Conservation (phyloP, 2,797 vertebrate genomes). For the Onychomys leucogaster region DNA sequence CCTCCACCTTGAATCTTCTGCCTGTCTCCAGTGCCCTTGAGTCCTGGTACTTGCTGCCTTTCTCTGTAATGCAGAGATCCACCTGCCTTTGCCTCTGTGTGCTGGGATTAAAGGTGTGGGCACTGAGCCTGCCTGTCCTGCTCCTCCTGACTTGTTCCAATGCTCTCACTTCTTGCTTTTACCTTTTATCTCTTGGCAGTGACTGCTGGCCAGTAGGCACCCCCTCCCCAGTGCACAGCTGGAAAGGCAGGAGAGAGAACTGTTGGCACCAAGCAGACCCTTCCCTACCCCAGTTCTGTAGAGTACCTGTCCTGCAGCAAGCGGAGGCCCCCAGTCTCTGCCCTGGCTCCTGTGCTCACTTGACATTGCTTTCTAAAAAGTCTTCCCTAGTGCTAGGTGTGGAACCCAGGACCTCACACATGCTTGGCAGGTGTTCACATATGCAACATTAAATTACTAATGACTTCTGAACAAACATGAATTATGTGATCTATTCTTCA, state of each 20-base stretch:
- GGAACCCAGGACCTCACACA: background rate
- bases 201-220: background rate
- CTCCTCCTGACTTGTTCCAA: background rate
- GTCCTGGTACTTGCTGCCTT: background rate
- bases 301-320: background rate
- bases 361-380: background rate
- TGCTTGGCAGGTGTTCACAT: background rate
- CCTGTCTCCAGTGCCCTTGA: slow-evolving; percentile 36
- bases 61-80: background rate
- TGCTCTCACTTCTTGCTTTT: background rate
- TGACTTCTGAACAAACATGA: background rate
- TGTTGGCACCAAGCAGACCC: background rate
- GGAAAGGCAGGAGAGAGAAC: background rate
- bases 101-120: background rate
- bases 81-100: background rate
- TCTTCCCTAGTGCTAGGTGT: background rate
- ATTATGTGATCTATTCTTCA: background rate
- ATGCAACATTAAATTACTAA: background rate
- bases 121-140: background rate
- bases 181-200: background rate
- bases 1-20: background rate
- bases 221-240: background rate
- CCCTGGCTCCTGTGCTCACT: too few relatives aligned
- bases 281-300: background rate
- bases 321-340: background rate